These are phyloP conservation scores for Oxytorus armatus DNA, from an alignment of 2,888 invertebrate species.

Conservation along the genomic window DNA sequence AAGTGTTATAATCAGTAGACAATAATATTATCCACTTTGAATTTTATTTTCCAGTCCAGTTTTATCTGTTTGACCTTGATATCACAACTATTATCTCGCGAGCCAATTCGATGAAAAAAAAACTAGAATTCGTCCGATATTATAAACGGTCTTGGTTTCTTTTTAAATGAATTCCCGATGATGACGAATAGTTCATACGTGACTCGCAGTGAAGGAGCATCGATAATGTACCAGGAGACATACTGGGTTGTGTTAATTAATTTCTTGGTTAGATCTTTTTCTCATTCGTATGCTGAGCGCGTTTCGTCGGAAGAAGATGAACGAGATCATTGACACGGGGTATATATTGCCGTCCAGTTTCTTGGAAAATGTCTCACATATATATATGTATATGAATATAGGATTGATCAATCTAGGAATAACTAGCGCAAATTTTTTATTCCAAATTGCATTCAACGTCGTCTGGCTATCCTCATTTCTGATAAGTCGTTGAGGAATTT, in stretches of 20 bases:
- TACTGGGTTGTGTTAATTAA: conserved; percentile 1
- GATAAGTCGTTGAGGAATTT: conserved; percentile 25
- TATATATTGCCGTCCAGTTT: conserved; percentile 7
- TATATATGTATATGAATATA: neutral
- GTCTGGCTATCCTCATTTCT: conserved; percentile 13
- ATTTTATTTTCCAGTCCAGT: too few species aligned
- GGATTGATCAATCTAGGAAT: conserved; percentile 21
- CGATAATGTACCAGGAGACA: neutral
- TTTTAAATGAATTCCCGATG: neutral
- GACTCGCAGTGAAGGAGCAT: conserved; percentile 30
- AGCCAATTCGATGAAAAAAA: conserved; percentile 19
- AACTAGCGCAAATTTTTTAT: conserved; percentile 49
- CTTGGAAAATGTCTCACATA: neutral
- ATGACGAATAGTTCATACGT: conserved; percentile 42
- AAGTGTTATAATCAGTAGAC: too few species aligned
- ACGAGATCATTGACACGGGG: conserved; percentile 45
- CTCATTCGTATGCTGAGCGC: neutral
- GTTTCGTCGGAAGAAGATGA: conserved; percentile 29
- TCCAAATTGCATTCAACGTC: conserved; percentile 14
- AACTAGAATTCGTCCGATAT: conserved; percentile 12
- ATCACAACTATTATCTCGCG: neutral
- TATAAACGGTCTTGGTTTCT: neutral
- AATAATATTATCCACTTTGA: too few species aligned
- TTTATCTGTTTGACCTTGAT: conserved; percentile 10
- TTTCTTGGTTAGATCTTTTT: conserved; percentile 11